Evolutionary conservation across 2,888 invertebrate species (phyloP).

Genomic region (Philopedon plagiatum): DNA sequence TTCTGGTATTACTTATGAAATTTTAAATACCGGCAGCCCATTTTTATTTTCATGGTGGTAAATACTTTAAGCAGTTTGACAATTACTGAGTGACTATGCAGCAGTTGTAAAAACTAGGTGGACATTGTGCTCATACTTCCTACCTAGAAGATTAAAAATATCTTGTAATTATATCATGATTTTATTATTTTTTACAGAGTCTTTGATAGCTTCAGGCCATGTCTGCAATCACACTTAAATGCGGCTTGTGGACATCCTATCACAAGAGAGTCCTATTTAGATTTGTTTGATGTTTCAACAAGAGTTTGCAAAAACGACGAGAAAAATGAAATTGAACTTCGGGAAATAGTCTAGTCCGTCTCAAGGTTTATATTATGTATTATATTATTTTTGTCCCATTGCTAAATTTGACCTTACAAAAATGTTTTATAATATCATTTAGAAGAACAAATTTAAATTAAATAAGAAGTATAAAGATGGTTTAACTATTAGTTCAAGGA

Average conservation of each 20-base stretch:
- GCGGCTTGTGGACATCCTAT: slow-evolving; percentile 45
- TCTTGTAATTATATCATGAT: background rate
- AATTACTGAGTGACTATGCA: too few relatives aligned
- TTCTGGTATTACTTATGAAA: background rate
- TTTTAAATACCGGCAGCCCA: too few relatives aligned
- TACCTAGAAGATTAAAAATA: background rate
- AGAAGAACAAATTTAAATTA: too few relatives aligned
- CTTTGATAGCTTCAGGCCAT: slow-evolving; percentile 41
- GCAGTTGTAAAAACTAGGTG: too few relatives aligned
- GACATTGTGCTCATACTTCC: too few relatives aligned
- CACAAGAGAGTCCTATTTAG: slow-evolving; percentile 52
- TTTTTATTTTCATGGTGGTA: background rate
- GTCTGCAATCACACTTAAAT: slow-evolving; percentile 49
- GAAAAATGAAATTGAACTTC: slow-evolving; percentile 1
- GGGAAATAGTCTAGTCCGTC: too few relatives aligned
- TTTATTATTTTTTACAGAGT: slow-evolving; percentile 42
- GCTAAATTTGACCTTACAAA: too few relatives aligned
- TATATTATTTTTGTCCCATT: background rate
- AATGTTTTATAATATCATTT: background rate
- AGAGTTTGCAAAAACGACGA: slow-evolving; percentile 19
- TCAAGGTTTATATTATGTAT: too few relatives aligned
- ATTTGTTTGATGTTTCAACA: slow-evolving; percentile 36
- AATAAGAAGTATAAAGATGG: too few relatives aligned
- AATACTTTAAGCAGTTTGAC: too few relatives aligned
- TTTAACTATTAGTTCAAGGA: too few relatives aligned